phyloP scores from a whole-genome alignment of 2,888 invertebrate genomes.

The Orgyia antiqua region DNA sequence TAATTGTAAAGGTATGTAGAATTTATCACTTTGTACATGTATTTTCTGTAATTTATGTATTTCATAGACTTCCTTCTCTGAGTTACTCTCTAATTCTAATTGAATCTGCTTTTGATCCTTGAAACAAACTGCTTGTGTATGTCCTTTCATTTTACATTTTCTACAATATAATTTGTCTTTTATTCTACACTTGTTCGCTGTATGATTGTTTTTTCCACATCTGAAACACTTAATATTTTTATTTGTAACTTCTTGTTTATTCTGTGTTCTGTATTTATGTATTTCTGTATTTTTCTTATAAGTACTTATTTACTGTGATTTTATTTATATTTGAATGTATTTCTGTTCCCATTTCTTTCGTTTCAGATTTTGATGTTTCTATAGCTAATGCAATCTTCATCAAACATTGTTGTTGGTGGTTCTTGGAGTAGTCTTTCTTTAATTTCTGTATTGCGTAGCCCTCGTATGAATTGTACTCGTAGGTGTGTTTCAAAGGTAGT shows the following conservation, averaged over 20 bases:
- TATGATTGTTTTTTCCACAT: conserved; percentile 1
- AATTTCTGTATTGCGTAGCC: not conserved
- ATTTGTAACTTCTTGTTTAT: too few relatives aligned
- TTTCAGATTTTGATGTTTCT: too few relatives aligned
- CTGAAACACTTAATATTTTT: too few relatives aligned
- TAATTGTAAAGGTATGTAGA: conserved; percentile 2
- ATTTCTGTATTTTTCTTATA: too few relatives aligned
- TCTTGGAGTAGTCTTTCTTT: not conserved
- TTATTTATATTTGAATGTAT: too few relatives aligned
- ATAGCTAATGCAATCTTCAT: not conserved
- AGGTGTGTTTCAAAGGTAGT: not conserved
- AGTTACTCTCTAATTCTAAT: not conserved
- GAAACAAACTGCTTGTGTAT: not conserved
- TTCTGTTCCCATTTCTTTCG: too few relatives aligned
- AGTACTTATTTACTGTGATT: too few relatives aligned
- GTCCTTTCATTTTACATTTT: not conserved
- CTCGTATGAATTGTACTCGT: conserved; percentile 1
- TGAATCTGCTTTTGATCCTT: not conserved
- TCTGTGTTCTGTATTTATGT: too few relatives aligned
- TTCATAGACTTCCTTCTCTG: conserved; percentile 4
- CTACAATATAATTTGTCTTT: not conserved
- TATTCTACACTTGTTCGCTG: not conserved
- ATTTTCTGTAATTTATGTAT: conserved; percentile 1
- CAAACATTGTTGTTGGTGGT: not conserved
- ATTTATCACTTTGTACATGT: conserved; percentile 5